Evolutionary conservation across 1,140 invertebrate genomes (phyloP).

Genomic region (Lysiphlebus fabarum): DNA sequence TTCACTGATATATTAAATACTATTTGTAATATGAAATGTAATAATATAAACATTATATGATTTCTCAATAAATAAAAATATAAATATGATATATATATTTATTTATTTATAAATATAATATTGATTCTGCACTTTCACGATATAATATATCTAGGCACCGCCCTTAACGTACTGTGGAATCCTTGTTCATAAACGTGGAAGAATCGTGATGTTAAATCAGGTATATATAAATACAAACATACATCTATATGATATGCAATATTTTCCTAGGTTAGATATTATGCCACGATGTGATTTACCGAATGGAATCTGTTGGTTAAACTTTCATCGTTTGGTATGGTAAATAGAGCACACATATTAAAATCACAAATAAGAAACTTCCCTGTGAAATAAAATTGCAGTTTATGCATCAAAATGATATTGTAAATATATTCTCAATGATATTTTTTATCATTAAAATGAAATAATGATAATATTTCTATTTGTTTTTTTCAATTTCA

Average conservation of each 20-base stretch:
- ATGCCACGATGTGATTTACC: slow-evolving; percentile 21
- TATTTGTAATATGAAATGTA: no score
- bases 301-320: slow-evolving; percentile 19
- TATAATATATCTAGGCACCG: slow-evolving; percentile 1
- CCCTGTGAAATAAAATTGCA: neutral
- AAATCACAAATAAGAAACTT: neutral
- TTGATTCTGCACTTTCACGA: slow-evolving; percentile 12
- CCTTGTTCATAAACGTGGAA: no score
- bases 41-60: no score
- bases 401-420: no score
- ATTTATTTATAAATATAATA: neutral
- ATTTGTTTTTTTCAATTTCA: no score
- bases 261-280: neutral
- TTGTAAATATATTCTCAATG: no score
- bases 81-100: slow-evolving; percentile 5
- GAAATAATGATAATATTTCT: no score
- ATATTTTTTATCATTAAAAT: no score
- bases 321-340: slow-evolving; percentile 15
- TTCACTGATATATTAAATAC: no score
- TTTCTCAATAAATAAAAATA: neutral
- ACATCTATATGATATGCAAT: no score
- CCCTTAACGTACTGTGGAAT: neutral
- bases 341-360: slow-evolving; percentile 5
- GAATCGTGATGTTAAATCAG: no score
- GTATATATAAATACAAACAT: no score